Base-by-base conservation (phyloP, 2,113 vertebrate species). In the Morone chrysops region DNA sequence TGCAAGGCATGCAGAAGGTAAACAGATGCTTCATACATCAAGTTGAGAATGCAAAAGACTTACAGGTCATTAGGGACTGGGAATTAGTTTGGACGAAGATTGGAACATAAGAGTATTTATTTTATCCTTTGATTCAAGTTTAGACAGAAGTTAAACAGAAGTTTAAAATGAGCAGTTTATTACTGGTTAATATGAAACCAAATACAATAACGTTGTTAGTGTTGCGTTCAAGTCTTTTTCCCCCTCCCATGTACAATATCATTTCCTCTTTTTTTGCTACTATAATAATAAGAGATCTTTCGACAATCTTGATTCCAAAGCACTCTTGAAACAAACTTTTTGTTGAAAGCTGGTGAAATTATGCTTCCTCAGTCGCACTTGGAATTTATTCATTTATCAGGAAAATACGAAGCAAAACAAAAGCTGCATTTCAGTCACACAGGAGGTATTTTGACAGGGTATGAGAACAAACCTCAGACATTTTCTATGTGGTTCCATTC, bases 1-100 rank as follows among this genome's bases (percentile, higher is more conserved):
- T 99, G 65, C 97, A 98, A 91, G 97, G 97, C 86, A 98, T 98
- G 97, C 97, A 99, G 89, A 97, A 98, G 97, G 98, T 99, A 94
- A 45, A 10, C 3, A 56, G n/a, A 59, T 16, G 25, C 9, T 14
- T 78, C 36, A 5, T 11, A 31, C 36, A 40, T 6, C 36, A 40
- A 25, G 3, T 40, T 38, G 18, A 20, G 16, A 73, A 60, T 51
- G 31, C 25, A 61, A n/a, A 74, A 8, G 18, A 36, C 57, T 38
- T 20, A 7, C 8, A 18, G 45, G n/a, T 48, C 12, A 25, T 25
- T 25, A 25, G 25, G 25, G 25, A 25, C 25, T 25, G 25, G 25
- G 25, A 25, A 25, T 25, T 25, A 25, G 25, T 25, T 25, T 25
- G 25, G 25, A 25, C 25, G 25, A 25, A 25, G 25, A 25, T 25